Percentiles rank a stretch among this genome's conserved stretches.
Conservation (phyloP, 2,113 vertebrate genomes). For the Zingel zingel region DNA sequence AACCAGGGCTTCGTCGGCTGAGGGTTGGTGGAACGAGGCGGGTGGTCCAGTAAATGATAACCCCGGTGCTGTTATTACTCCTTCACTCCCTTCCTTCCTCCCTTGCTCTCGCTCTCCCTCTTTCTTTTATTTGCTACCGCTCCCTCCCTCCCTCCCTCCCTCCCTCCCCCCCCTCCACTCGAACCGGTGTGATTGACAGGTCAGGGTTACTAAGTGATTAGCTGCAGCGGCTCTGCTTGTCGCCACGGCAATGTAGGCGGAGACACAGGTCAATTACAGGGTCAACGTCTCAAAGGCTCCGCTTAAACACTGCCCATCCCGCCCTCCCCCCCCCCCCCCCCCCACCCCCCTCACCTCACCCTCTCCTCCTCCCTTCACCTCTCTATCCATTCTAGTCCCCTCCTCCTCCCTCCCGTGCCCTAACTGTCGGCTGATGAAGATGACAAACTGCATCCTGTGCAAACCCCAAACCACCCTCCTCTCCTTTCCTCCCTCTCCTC, state of each 20-base stretch:
- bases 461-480: conserved; percentile 34
- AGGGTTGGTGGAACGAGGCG: conserved; percentile 62
- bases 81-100: conserved; percentile 31
- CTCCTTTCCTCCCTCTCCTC: neutral
- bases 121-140: conserved; percentile 15
- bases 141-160: neutral
- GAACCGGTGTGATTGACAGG: conserved; percentile 78
- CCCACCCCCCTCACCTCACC: neutral
- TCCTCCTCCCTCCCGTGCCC: neutral
- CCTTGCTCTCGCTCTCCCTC: neutral
- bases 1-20: conserved; percentile 59
- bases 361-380: conserved; percentile 30
- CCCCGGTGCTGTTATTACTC: conserved; percentile 69
- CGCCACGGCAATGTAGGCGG: conserved; percentile 78
- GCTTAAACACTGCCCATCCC: conserved; percentile 49
- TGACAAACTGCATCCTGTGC: conserved; percentile 76
- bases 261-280: conserved; percentile 84
- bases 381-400: conserved; percentile 32
- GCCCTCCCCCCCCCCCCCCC: neutral
- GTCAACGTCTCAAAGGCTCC: conserved; percentile 81
- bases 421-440: conserved; percentile 76
- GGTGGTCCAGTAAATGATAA: conserved; percentile 79
- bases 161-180: neutral
- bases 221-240: conserved; percentile 80
- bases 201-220: conserved; percentile 86